Conservation (phyloP, 2,797 vertebrate genomes). For the Sternotherus odoratus region DNA sequence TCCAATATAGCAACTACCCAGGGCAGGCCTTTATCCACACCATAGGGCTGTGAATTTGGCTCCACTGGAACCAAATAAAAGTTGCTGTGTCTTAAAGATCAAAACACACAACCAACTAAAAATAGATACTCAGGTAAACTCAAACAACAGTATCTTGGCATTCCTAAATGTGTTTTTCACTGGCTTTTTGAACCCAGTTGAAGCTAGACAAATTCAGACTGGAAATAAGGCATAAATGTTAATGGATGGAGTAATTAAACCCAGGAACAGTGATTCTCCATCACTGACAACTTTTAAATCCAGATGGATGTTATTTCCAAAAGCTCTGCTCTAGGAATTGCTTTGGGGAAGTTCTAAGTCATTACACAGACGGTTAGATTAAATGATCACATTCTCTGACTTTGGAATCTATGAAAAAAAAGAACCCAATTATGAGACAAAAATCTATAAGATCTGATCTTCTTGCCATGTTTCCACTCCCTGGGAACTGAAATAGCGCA, state of each 20-base stretch:
- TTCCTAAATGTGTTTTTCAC: conserved; percentile 22
- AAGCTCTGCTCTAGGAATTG: neutral
- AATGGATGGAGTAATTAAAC: neutral
- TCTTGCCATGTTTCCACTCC: conserved; percentile 11
- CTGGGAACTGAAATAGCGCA: neutral
- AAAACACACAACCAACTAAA: conserved; percentile 49
- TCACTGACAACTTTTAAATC: neutral
- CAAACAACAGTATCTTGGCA: conserved; percentile 20
- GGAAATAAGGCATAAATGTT: neutral
- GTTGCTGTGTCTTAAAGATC: conserved; percentile 62
- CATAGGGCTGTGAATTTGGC: conserved; percentile 43
- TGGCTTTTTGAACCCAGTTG: neutral
- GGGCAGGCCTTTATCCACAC: neutral
- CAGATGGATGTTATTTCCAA: neutral
- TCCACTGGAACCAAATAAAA: conserved; percentile 50
- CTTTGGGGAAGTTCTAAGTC: neutral
- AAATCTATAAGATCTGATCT: conserved; percentile 34
- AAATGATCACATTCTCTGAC: neutral
- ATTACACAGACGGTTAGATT: neutral
- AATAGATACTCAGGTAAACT: conserved; percentile 52
- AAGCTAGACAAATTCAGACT: neutral
- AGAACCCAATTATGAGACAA: conserved; percentile 21
- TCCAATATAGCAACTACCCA: conserved; percentile 20
- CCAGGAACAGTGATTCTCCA: neutral
- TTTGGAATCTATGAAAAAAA: neutral